These are phyloP conservation scores for Ceratosolen solmsi DNA, from an alignment of 1,140 invertebrate species.

Conservation along the genomic window DNA sequence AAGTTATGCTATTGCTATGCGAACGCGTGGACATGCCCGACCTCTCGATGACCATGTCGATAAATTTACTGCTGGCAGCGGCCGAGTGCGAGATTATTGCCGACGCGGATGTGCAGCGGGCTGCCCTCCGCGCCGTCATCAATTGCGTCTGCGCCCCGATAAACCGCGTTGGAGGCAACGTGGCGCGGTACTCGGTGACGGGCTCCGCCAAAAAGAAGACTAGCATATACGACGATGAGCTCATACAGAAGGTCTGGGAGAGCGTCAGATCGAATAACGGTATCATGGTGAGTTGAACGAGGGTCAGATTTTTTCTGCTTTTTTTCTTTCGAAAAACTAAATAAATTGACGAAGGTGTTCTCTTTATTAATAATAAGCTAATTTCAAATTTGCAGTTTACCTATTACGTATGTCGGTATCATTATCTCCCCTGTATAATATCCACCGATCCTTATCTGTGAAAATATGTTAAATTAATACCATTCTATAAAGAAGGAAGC, in stretches of 20 bases:
- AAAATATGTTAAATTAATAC: no score
- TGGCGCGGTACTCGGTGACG: slow-evolving; percentile 78
- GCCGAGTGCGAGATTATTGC: slow-evolving; percentile 92
- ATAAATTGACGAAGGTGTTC: no score
- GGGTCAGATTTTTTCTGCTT: no score
- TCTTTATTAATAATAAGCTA: no score
- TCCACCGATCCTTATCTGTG: no score
- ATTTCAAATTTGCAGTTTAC: no score
- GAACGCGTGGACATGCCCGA: slow-evolving; percentile 85
- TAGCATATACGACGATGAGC: slow-evolving; percentile 84
- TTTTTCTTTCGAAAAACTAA: no score
- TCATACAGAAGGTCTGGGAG: slow-evolving; percentile 94
- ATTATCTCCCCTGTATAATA: no score
- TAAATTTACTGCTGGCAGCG: slow-evolving; percentile 85
- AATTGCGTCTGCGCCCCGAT: slow-evolving; percentile 95
- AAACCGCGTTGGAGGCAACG: slow-evolving; percentile 79
- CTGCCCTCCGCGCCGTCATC: slow-evolving; percentile 89
- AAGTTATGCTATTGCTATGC: slow-evolving; percentile 86
- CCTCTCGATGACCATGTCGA: slow-evolving; percentile 81
- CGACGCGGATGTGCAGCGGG: slow-evolving; percentile 92
- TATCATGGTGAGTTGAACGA: slow-evolving; percentile 87
- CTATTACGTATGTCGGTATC: no score
- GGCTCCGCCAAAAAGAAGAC: slow-evolving; percentile 83
- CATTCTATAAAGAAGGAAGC: no score
- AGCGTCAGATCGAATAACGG: slow-evolving; percentile 93